Conservation (phyloP, 2,797 vertebrate species). For the Atherinosoma microstoma region DNA sequence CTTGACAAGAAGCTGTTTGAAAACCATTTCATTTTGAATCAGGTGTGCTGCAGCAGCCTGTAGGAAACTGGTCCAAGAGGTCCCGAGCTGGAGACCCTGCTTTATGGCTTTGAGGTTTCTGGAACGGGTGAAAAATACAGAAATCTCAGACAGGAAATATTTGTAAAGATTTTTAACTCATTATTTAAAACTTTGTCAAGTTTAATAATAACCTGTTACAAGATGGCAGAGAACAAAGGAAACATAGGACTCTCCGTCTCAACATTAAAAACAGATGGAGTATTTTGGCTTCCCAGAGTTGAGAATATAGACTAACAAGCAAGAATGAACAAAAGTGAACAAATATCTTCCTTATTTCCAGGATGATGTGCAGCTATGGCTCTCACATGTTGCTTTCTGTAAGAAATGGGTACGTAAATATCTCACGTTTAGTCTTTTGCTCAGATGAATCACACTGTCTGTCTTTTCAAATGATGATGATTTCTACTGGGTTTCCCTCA, state of each 20-base stretch:
- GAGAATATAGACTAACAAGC: background rate
- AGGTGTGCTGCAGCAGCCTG: no score
- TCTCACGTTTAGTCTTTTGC: background rate
- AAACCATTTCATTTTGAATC: no score
- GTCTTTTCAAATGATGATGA: background rate
- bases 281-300: background rate
- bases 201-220: background rate
- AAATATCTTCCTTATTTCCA: slow-evolving; percentile 49
- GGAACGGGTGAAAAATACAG: no score
- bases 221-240: no score
- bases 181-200: background rate
- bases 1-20: no score
- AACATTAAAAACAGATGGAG: background rate
- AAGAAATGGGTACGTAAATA: slow-evolving; percentile 93
- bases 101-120: no score
- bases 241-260: no score
- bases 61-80: no score
- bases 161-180: no score
- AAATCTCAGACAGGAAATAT: no score
- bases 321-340: background rate
- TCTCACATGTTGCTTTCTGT: slow-evolving; percentile 94
- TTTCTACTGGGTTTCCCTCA: slow-evolving; percentile 11
- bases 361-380: slow-evolving; percentile 96
- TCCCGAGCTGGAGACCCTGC: no score
- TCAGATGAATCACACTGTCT: background rate